Evolutionary conservation across 2,888 invertebrate species (phyloP), one percentile per base, ranked within the genome.

Genomic region (Stenodema calcarata): DNA sequence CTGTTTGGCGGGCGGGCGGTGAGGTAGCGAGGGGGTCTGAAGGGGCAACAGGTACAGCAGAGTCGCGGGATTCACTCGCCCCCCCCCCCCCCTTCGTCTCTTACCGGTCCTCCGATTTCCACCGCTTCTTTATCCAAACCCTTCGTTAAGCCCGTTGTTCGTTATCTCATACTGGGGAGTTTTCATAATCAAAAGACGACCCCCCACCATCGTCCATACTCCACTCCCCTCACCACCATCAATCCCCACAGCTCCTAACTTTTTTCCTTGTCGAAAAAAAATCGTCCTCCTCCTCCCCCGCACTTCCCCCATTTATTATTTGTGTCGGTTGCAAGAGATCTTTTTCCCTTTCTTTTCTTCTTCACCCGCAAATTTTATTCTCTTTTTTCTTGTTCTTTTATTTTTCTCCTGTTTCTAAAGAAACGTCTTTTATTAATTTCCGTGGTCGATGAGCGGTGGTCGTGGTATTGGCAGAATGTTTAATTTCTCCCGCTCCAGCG

Each of bases 61-160:
- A n/a, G 12, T 7, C 62, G 9, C 28, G 23, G 12, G n/a, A 28
- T 41, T 44, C n/a, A 14, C 28, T 41, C 54, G 7, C 18, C 11
- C 23, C 79, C 11, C 50, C 18, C 28, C 54, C 80, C 47, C 50
- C 80, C 30, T 27, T 54, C 11, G 4, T 12, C 23, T n/a, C 78
- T n/a, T n/a, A 16, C 23, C 30, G 35, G 42, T 18, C n/a, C 18
- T 44, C 30, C 78, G 16, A n/a, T 41, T 78, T 16, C 62, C 82
- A 44, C 73, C 0, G 54, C 80, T 62, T 23, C 62, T 23, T 18
- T 54, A 18, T 62, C 62, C 62, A 11, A n/a, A 18, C 30, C 78
- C 73, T 84, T 84, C 83, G 83, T 84, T 84, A n/a, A 73, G 73
- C 50, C 47, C 83, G 73, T 84, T 84, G 83, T 84, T 84, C 83